Evolutionary conservation across 2,888 invertebrate species (phyloP), one percentile per base, ranked within the genome.

Genomic region (Vannuccia rotundouncinata): DNA sequence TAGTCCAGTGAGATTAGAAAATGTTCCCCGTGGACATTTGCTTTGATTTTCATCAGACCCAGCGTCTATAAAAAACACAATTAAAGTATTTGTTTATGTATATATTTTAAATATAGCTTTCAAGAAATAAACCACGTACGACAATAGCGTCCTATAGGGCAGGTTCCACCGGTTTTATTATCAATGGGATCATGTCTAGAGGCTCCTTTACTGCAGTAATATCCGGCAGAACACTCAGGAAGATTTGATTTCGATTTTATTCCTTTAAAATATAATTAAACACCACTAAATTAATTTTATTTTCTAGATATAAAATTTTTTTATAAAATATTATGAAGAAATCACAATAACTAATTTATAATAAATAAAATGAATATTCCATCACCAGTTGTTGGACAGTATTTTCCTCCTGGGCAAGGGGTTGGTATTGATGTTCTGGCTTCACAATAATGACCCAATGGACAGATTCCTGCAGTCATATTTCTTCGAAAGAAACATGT

Each of bases 221-320:
- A 84, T 28, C 87, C 87, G 0, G 82, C 82, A 13, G 85, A 85
- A 80, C 87, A 87, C 45, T 10, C 5, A 45, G 45, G 45, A 45
- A 45, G 45, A 17, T 45, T 45, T 66, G 86, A 86, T 2, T 84
- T 82, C 22, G 83, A 77, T 0, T 84, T 83, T 82, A 86, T 85
- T 1, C 86, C 86, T 28, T 83, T 85, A 1, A 86, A 86, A 77
- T 86, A 86, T 82, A 86, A 86, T 82, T 85, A 86, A 17, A 86
- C 86, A 1, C 82, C 82, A 13, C 81, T n/a, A n/a, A n/a, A n/a
- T n/a, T n/a, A n/a, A n/a, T n/a, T 80, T 82, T 86, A 87, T 2
- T 82, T 82, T 10, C 85, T 86, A 74, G n/a, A 83, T 84, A 0
- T 86, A 86, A 1, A 82, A 77, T 29, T 83, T 82, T 80, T 86